Evolutionary conservation across 2,888 invertebrate species (phyloP).

Genomic region (Argyresthia goedartella): DNA sequence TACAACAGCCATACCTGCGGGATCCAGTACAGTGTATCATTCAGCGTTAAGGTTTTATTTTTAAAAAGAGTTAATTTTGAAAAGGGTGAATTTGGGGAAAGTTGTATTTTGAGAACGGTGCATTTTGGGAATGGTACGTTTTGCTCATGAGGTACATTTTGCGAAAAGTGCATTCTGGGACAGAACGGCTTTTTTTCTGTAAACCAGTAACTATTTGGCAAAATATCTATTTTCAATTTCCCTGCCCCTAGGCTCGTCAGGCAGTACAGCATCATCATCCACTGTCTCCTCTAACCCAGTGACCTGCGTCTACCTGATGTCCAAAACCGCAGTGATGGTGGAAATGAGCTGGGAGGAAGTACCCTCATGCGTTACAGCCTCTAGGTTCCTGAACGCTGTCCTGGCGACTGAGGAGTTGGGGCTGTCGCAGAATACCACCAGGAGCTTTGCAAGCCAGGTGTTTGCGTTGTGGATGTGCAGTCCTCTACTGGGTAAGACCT

Average conservation of each 20-base stretch:
- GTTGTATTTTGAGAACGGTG: too few species aligned
- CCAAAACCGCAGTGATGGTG: slow-evolving; percentile 83
- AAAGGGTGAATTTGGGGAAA: too few species aligned
- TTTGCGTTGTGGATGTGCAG: slow-evolving; percentile 97
- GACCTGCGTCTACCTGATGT: slow-evolving; percentile 85
- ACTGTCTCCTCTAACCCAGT: slow-evolving; percentile 68
- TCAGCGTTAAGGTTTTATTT: too few species aligned
- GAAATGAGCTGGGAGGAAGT: slow-evolving; percentile 75
- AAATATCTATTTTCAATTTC: neutral
- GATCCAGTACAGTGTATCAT: too few species aligned
- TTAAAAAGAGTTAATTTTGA: too few species aligned
- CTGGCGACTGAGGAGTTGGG: slow-evolving; percentile 77
- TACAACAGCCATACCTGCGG: too few species aligned
- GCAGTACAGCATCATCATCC: slow-evolving; percentile 55
- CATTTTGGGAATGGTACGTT: too few species aligned
- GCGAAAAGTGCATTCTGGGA: too few species aligned
- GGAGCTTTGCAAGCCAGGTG: slow-evolving; percentile 82
- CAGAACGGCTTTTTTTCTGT: too few species aligned
- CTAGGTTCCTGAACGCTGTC: slow-evolving; percentile 48
- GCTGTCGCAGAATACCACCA: slow-evolving; percentile 78
- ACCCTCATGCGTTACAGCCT: slow-evolving; percentile 44
- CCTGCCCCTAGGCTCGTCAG: slow-evolving; percentile 44
- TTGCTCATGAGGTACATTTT: too few species aligned
- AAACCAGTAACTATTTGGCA: neutral
- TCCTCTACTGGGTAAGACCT: slow-evolving; percentile 78